Conservation (phyloP, 2,797 vertebrate genomes). For the Pantherophis vulpinus region DNA sequence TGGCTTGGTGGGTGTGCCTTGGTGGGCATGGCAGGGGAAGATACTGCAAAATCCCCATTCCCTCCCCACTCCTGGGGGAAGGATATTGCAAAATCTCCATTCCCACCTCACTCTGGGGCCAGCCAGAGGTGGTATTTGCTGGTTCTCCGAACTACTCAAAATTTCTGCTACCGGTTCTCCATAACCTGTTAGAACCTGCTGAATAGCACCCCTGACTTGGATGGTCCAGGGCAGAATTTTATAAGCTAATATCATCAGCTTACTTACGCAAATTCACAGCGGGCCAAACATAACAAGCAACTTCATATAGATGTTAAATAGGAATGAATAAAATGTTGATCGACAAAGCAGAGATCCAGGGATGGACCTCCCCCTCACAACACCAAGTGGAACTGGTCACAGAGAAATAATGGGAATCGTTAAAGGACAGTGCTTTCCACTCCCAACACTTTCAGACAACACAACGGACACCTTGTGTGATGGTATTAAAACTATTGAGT, state of each 20-base stretch:
- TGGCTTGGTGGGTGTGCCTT: too few species aligned
- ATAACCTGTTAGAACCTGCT: too few species aligned
- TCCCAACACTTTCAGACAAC: not conserved
- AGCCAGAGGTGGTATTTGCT: too few species aligned
- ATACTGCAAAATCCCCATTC: too few species aligned
- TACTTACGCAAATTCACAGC: not conserved
- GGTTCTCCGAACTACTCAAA: too few species aligned
- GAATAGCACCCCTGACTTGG: not conserved
- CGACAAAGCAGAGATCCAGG: not conserved
- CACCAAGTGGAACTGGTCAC: not conserved
- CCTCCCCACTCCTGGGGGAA: too few species aligned
- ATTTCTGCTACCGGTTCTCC: too few species aligned
- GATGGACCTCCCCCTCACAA: not conserved
- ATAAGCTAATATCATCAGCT: not conserved
- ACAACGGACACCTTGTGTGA: not conserved
- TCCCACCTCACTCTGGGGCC: too few species aligned
- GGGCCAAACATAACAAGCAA: not conserved
- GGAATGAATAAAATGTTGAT: not conserved
- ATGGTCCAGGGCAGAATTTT: not conserved
- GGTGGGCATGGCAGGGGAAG: too few species aligned
- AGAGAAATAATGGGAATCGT: not conserved
- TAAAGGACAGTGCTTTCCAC: not conserved
- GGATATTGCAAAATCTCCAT: too few species aligned
- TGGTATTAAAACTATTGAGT: not conserved
- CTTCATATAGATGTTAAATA: not conserved